Conservation (phyloP, 1,140 invertebrate genomes). For the Temnothorax nylanderi region DNA sequence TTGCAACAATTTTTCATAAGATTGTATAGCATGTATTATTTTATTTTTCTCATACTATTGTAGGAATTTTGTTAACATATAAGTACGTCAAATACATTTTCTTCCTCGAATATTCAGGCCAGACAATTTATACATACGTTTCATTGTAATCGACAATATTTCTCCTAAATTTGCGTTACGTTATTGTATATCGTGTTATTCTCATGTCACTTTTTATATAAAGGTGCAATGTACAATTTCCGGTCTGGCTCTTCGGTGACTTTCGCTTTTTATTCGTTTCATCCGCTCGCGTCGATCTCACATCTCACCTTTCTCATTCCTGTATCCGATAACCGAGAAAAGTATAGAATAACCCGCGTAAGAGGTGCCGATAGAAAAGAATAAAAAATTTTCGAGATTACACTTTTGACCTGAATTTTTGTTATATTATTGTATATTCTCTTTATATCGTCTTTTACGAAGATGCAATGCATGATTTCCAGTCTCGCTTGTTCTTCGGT, state of each 20-base stretch:
- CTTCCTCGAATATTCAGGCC: neutral
- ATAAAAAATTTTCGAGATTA: too few species aligned
- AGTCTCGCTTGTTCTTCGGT: neutral
- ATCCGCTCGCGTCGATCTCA: conserved; percentile 1
- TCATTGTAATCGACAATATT: too few species aligned
- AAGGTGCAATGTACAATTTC: neutral
- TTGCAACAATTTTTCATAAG: neutral
- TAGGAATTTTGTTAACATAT: neutral
- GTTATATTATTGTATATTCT: neutral
- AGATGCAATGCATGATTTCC: neutral
- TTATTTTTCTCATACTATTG: neutral
- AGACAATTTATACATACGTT: neutral
- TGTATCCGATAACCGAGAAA: conserved; percentile 66
- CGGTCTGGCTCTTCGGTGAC: neutral
- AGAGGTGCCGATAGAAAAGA: neutral
- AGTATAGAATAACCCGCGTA: conserved; percentile 63
- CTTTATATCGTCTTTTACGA: neutral
- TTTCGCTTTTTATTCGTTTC: neutral
- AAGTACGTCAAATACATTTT: neutral
- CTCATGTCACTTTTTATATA: neutral
- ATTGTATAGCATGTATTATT: neutral
- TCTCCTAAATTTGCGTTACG: neutral
- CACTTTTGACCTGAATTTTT: neutral
- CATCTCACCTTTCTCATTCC: conserved; percentile 67
- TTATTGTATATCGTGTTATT: neutral